Conservation (phyloP, 2,113 vertebrate genomes). For the Asarcornis scutulata region DNA sequence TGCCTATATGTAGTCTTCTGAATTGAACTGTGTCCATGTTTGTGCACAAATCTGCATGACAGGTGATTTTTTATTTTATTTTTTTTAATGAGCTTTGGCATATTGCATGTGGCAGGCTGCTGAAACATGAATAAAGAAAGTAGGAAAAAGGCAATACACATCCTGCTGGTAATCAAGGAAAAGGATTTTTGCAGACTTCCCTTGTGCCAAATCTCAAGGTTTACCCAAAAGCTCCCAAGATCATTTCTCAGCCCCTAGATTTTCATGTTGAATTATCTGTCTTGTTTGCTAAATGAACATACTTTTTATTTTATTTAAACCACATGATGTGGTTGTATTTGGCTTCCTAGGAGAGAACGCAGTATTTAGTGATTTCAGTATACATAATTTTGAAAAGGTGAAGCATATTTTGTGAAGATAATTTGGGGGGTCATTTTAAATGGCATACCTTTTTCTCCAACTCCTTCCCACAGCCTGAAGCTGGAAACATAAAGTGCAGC, state of each 20-base stretch:
- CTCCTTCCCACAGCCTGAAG: constrained; percentile 68
- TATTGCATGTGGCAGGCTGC: constrained; percentile 75
- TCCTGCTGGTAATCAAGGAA: constrained; percentile 54
- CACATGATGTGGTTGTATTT: constrained; percentile 48
- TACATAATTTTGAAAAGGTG: constrained; percentile 44
- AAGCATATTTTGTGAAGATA: constrained; percentile 57
- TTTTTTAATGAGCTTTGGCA: constrained; percentile 52
- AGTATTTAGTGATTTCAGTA: constrained; percentile 69
- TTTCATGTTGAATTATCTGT: constrained; percentile 73
- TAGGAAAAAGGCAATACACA: constrained; percentile 61
- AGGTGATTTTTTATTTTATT: neutral
- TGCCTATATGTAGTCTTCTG: constrained; percentile 6
- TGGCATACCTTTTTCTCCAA: constrained; percentile 47
- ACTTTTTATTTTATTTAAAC: constrained; percentile 78
- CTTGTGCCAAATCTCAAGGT: constrained; percentile 33
- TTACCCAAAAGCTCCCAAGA: constrained; percentile 63
- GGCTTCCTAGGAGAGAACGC: constrained; percentile 61
- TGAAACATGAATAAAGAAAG: constrained; percentile 77
- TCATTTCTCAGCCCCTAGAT: constrained; percentile 65
- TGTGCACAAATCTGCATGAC: neutral
- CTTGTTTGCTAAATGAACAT: constrained; percentile 68
- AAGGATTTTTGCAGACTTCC: constrained; percentile 9
- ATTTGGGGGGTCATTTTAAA: constrained; percentile 58
- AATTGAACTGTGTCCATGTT: neutral
- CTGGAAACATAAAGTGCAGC: constrained; percentile 68